Evolutionary conservation across 2,113 vertebrate genomes (phyloP).

Genomic region (Triplophysa tibetana): DNA sequence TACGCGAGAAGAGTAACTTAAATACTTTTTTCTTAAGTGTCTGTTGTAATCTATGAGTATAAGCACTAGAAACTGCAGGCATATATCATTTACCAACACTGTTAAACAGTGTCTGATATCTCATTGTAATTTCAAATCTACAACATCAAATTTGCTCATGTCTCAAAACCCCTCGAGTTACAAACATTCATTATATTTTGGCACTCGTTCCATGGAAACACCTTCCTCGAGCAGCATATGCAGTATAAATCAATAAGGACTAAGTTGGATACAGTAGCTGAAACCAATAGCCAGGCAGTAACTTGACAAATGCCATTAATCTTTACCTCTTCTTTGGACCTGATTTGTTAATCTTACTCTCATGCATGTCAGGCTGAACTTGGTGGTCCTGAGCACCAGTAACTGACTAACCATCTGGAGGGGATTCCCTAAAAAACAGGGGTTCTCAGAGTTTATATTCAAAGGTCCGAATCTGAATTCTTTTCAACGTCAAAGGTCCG

Average conservation of each 20-base stretch:
- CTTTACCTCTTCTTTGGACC: background rate
- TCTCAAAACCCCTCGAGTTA: background rate
- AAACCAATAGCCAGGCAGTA: background rate
- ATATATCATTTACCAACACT: background rate
- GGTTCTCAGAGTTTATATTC: too few relatives aligned
- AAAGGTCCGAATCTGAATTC: too few relatives aligned
- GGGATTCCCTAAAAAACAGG: background rate
- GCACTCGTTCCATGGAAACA: background rate
- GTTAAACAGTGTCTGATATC: background rate
- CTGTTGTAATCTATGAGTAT: background rate
- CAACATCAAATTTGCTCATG: background rate
- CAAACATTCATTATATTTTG: background rate
- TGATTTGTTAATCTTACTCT: conserved; percentile 1
- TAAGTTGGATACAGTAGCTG: conserved; percentile 11
- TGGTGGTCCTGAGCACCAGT: conserved; percentile 20
- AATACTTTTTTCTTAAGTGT: too few relatives aligned
- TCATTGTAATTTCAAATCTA: background rate
- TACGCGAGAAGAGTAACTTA: too few relatives aligned
- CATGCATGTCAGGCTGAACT: background rate
- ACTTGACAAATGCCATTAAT: conserved; percentile 17
- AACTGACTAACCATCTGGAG: conserved; percentile 26
- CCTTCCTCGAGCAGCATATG: background rate
- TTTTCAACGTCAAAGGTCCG: too few relatives aligned
- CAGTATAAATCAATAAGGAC: conserved; percentile 1
- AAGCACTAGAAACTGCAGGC: too few relatives aligned